Base-by-base conservation (phyloP, 2,113 vertebrate species). In the Neomonachus schauinslandi region DNA sequence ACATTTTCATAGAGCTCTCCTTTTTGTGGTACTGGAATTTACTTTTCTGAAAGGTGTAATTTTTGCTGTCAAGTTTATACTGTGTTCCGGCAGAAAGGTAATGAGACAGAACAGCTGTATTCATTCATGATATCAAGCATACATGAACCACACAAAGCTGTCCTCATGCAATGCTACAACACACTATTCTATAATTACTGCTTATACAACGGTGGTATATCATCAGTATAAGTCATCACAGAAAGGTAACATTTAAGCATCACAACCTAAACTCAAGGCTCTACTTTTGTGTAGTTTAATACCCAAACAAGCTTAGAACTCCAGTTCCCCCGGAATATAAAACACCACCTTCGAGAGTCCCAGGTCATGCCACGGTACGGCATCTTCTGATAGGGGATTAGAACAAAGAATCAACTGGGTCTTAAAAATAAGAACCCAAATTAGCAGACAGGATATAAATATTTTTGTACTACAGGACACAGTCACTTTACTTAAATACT, bases 11-110 rank as follows among this genome's bases (percentile, higher is more conserved):
- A 89, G 24, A 94, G 85, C 57, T 80, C 36, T 93, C 72, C 51
- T 94, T 97, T 94, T 46, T 65, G 22, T 93, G 89, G 55, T 71
- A 55, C 15, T 82, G 36, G 65, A 69, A 94, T 96, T 95, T 80
- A 79, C 53, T 91, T 91, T 95, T 94, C 69, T 94, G 91, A 96
- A 98, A 97, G 97, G 87, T 97, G 7, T 94, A 97, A 95, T 95
- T 97, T 97, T 93, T 98, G 94, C 96, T 97, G 93, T 98, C 97
- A 97, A 79, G 63, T 96, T 97, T 96, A 98, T 94, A 94, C 65
- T 24, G 77, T 71, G 90, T 89, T 96, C 83, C 71, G 94, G 87
- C 31, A 94, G 96, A 98, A 91, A 90, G 57, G 65, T 72, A 96
- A 95, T 94, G 79, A 97, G 94, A 95, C 14, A 95, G 63, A 97